Base-by-base conservation (phyloP, 2,113 vertebrate genomes). In the Eubucco bourcierii region DNA sequence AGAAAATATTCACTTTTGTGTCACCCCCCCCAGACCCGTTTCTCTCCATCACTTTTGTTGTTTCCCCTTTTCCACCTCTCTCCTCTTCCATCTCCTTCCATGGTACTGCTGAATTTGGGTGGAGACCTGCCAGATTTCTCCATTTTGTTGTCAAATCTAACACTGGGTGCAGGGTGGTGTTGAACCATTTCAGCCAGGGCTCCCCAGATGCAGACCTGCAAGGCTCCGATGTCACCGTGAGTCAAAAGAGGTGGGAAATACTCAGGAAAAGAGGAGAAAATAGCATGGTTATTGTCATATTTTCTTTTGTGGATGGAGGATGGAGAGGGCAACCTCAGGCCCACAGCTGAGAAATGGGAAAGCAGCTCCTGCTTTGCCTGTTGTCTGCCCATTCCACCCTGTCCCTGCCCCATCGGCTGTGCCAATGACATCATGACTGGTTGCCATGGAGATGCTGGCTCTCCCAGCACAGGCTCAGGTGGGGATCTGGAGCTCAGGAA, bases 361-460 rank as follows among this genome's bases (percentile, higher is more conserved):
- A 8, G 7, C n/a, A 2, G 29, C 34, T 23, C 55, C n/a, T 13
- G 50, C 39, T 25, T 20, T 50, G 47, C 47, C 47, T 17, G 55
- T 21, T 50, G 47, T 21, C 47, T 17, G 55, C 41, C 46, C 44
- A 0, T 7, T 13, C 31, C 74, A 10, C 7, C 1, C 61, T 4
- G 7, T 50, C 47, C 78, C 67, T 89, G 87, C 79, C 71, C 88
- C 74, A 67, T n/a, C 87, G 44, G 53, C 88, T n/a, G 85, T 12
- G 53, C 60, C 13, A 5, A 12, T 82, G 90, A 70, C 94, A 93
- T 70, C 88, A 27, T 2, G 60, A 23, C 5, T 14, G 3, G 87
- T 96, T 94, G 78, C 94, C 81, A 87, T 88, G 95, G 92, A 7
- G 12, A 93, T 65, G 85, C 33, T 10, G 3, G 29, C 78, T 92